These are phyloP conservation scores for Rousettus madagascariensis DNA, from an alignment of 2,797 vertebrate species.

Conservation along the genomic window DNA sequence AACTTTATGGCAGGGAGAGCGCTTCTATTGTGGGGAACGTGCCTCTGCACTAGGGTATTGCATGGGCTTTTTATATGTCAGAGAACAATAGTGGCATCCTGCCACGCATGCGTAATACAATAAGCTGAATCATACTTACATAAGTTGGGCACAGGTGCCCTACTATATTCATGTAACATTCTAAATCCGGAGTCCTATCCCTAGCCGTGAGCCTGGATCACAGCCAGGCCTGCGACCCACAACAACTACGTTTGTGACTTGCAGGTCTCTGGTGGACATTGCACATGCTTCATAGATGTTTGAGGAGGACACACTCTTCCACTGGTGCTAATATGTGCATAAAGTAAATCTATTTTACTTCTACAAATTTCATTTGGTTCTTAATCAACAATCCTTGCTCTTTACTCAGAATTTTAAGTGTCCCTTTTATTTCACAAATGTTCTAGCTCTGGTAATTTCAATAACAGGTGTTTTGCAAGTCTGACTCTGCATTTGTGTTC, in stretches of 20 bases:
- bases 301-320: neutral
- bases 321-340: neutral
- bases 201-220: too few species aligned
- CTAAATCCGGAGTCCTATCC: too few species aligned
- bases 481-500: neutral
- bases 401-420: neutral
- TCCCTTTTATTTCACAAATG: neutral
- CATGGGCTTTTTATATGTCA: too few species aligned
- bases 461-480: neutral
- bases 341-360: neutral
- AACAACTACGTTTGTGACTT: neutral
- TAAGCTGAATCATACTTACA: too few species aligned
- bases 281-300: neutral
- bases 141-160: too few species aligned
- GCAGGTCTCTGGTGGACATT: neutral
- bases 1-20: too few species aligned
- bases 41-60: too few species aligned
- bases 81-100: too few species aligned
- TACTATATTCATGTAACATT: too few species aligned
- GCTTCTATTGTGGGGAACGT: too few species aligned
- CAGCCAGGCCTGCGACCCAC: too few species aligned
- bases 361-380: neutral
- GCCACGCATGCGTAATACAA: too few species aligned
- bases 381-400: neutral
- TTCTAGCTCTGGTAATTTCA: neutral